Evolutionary conservation across 2,113 vertebrate genomes (phyloP).

Genomic region (Rhea pennata): DNA sequence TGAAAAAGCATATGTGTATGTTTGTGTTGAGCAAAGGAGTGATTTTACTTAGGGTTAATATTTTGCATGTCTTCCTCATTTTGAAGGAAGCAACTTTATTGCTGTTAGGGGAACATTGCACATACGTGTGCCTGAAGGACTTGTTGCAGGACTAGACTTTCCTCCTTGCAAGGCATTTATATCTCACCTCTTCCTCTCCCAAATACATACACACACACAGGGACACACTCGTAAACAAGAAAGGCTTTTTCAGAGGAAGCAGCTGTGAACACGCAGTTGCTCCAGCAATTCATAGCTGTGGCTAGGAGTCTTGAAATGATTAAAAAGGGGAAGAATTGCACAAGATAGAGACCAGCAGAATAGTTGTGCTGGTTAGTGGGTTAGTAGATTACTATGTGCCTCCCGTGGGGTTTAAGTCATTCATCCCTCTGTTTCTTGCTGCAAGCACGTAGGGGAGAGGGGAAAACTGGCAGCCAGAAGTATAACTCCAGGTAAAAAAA

Average conservation of each 20-base stretch:
- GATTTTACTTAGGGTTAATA: neutral
- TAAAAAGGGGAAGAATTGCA: neutral
- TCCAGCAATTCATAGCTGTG: neutral
- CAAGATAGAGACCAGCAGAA: neutral
- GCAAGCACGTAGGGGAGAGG: too few species aligned
- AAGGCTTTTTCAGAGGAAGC: neutral
- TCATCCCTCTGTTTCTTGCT: neutral
- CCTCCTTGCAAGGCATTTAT: neutral
- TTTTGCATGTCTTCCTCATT: neutral
- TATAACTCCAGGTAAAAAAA: neutral
- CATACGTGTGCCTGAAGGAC: neutral
- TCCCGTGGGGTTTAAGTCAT: neutral
- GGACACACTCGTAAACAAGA: neutral
- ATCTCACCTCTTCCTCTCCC: neutral
- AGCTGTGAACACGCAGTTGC: neutral
- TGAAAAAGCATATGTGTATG: neutral
- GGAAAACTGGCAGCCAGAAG: neutral
- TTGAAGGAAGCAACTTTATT: neutral
- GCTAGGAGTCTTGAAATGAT: neutral
- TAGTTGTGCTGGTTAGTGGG: neutral
- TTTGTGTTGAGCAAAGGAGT: neutral
- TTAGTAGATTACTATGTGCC: neutral
- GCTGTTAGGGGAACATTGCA: neutral
- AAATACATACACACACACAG: rapidly evolving
- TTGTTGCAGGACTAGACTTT: neutral